These are phyloP conservation scores for Listronotus oregonensis DNA, from an alignment of 1,140 invertebrate species.

Conservation along the genomic window DNA sequence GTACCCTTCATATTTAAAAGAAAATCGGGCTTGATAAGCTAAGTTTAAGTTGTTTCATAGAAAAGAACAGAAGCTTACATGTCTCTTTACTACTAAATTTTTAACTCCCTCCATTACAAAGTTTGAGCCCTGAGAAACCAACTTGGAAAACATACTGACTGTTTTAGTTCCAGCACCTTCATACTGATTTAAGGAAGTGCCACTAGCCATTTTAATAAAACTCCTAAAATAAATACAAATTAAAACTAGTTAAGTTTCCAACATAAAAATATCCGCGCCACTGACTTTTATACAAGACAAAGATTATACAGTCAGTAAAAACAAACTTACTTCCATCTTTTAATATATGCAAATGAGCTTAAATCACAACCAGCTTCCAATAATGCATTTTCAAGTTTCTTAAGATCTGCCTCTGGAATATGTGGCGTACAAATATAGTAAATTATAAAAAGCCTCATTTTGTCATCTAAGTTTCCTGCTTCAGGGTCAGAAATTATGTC, in stretches of 20 bases:
- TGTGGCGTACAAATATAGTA: conserved; percentile 85
- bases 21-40: too few species aligned
- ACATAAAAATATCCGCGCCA: too few species aligned
- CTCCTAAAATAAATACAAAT: conserved; percentile 59
- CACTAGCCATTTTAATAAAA: conserved; percentile 79
- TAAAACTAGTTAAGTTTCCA: not conserved
- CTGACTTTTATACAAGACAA: too few species aligned
- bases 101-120: conserved; percentile 99
- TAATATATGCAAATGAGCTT: conserved; percentile 81
- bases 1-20: too few species aligned
- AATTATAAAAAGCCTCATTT: conserved; percentile 93
- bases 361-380: conserved; percentile 84
- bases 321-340: conserved; percentile 80
- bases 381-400: conserved; percentile 81
- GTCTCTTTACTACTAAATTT: conserved; percentile 97
- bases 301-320: too few species aligned
- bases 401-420: conserved; percentile 81
- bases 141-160: conserved; percentile 97
- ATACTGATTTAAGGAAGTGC: conserved; percentile 68
- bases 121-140: conserved; percentile 94
- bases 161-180: conserved; percentile 96
- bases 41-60: not conserved
- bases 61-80: conserved; percentile 68
- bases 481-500: conserved; percentile 86
- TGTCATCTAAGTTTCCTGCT: conserved; percentile 88